These are phyloP conservation scores for Megaceryle maxima DNA, from an alignment of 2,113 vertebrate species.

Conservation along the genomic window DNA sequence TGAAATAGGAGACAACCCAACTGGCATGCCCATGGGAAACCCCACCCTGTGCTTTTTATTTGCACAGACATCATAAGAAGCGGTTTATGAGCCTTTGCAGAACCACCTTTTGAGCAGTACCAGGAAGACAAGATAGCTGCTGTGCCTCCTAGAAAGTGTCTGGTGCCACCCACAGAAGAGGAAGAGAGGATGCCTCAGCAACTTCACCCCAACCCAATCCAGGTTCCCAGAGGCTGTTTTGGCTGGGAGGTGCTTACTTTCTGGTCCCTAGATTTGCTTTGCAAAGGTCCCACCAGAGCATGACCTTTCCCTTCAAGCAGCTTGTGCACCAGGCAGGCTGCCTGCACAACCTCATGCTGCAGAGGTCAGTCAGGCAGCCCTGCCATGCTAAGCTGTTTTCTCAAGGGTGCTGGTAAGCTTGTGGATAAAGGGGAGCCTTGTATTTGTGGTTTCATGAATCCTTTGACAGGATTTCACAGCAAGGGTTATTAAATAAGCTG, in stretches of 20 bases:
- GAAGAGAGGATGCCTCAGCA: background rate
- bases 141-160: background rate
- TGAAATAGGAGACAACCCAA: background rate
- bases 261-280: background rate
- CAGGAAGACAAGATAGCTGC: background rate
- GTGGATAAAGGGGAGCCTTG: background rate
- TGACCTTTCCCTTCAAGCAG: fast-evolving
- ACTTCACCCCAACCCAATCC: fast-evolving
- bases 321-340: background rate
- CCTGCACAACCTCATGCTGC: fast-evolving
- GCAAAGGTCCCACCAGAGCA: fast-evolving
- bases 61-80: background rate
- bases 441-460: background rate
- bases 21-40: background rate
- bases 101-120: background rate
- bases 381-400: background rate
- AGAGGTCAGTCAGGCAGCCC: too few species aligned
- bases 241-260: background rate
- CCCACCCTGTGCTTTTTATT: background rate
- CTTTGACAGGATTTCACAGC: background rate
- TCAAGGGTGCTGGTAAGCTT: background rate
- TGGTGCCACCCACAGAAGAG: background rate
- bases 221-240: background rate
- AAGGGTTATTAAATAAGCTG: background rate
- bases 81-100: background rate